Evolutionary conservation across 2,888 invertebrate genomes (phyloP).

Genomic region (Trissoscelio sp.): DNA sequence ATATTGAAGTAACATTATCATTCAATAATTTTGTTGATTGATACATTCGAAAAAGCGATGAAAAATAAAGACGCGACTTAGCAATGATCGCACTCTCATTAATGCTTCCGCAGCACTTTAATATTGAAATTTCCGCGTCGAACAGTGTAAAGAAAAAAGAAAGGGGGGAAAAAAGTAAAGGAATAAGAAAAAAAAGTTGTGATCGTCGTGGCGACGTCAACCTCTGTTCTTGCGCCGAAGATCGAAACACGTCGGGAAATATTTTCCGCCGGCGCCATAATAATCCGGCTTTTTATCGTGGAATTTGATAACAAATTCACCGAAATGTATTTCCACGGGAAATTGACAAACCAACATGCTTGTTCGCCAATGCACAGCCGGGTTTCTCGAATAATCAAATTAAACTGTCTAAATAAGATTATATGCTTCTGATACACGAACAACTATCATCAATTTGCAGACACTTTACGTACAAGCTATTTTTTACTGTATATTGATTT

Average conservation of each 20-base stretch:
- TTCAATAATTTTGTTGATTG: slow-evolving; percentile 18
- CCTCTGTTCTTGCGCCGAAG: slow-evolving; percentile 43
- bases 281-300: slow-evolving; percentile 42
- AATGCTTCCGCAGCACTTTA: slow-evolving; percentile 27
- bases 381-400: slow-evolving; percentile 43
- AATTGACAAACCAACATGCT: slow-evolving; percentile 6
- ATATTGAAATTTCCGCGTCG: slow-evolving; percentile 49
- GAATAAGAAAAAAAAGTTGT: neutral
- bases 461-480: slow-evolving; percentile 29
- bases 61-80: slow-evolving; percentile 20
- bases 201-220: slow-evolving; percentile 45
- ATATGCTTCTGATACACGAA: slow-evolving; percentile 8
- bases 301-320: slow-evolving; percentile 49
- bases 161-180: slow-evolving; percentile 33
- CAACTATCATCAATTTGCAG: slow-evolving; percentile 14
- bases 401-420: slow-evolving; percentile 38
- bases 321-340: slow-evolving; percentile 59
- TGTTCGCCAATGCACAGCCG: neutral
- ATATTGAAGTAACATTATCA: slow-evolving; percentile 13
- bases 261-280: slow-evolving; percentile 51
- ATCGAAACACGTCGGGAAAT: slow-evolving; percentile 38
- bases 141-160: slow-evolving; percentile 25
- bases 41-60: slow-evolving; percentile 7
- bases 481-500: slow-evolving; percentile 28
- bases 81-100: slow-evolving; percentile 39